Evolutionary conservation across 2,797 vertebrate species (phyloP), one percentile per base, ranked within the genome.

Genomic region (Liasis olivaceus): DNA sequence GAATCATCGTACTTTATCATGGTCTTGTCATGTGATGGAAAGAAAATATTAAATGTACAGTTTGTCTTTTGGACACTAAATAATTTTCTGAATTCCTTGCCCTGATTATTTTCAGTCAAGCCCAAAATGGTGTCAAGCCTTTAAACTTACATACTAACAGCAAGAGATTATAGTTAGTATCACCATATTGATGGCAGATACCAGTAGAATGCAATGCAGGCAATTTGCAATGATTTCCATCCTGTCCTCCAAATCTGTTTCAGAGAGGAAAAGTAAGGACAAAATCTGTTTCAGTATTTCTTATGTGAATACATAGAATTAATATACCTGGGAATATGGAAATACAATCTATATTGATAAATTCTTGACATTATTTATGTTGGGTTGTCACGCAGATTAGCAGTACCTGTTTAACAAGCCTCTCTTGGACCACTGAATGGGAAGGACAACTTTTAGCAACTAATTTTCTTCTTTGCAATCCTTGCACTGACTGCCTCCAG

Each of bases 1-100:
- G 90, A 94, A 93, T 95, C 63, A 94, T 86, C 90, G 94, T 95
- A 93, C 93, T 91, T 96, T 93, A 94, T 93, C 88, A 92, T 90
- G 88, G 51, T 87, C 95, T 87, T 91, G 92, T 96, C 84, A 87
- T 85, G 87, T 96, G 92, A 92, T 96, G 93, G 93, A 95, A 95
- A 94, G 88, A 94, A 94, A 92, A 92, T 85, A 59, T 92, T 69
- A 36, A 89, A 92, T 92, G 88, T 95, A 94, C 60, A 89, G 86
- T 86, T 66, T 92, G 54, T 93, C 77, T 85, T 96, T 96, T 93
- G 87, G 91, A 88, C 91, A 90, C 91, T 91, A 90, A 95, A 93
- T 72, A 36, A 92, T 51, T 89, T 91, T 89, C 31, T 92, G 59
- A 92, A 69, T 88, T 92, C 20, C 26, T 92, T 92, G 47, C 60